Conservation (phyloP, 2,113 vertebrate genomes). For the Siniperca knerii region DNA sequence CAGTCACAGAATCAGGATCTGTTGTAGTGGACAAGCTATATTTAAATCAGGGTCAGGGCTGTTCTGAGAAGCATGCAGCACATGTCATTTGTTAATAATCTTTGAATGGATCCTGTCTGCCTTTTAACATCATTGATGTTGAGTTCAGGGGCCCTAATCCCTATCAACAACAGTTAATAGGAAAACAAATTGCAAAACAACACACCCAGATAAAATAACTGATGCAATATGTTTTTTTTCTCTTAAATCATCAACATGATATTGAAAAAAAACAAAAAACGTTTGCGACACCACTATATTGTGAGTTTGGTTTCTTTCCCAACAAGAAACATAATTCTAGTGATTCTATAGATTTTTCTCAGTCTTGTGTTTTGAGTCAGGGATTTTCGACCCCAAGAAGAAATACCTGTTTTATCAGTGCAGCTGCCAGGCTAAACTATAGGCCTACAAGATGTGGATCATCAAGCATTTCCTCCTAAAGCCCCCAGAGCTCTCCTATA, state of each 20-base stretch:
- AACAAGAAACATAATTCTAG: background rate
- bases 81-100: slow-evolving; percentile 59
- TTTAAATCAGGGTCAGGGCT: slow-evolving; percentile 63
- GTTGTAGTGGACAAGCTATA: slow-evolving; percentile 57
- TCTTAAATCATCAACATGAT: background rate
- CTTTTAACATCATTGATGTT: slow-evolving; percentile 62
- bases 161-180: slow-evolving; percentile 59
- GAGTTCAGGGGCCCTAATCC: slow-evolving; percentile 61
- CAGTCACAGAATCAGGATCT: slow-evolving; percentile 53
- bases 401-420: slow-evolving; percentile 31
- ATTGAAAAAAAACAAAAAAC: background rate
- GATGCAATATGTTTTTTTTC: background rate
- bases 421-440: slow-evolving; percentile 45
- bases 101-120: slow-evolving; percentile 50
- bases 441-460: slow-evolving; percentile 53
- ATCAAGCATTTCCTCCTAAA: slow-evolving; percentile 62
- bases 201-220: slow-evolving; percentile 18
- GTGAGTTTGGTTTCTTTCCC: background rate
- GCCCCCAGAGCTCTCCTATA: slow-evolving; percentile 40
- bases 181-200: slow-evolving; percentile 42
- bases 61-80: slow-evolving; percentile 34
- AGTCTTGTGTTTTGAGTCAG: slow-evolving; percentile 1
- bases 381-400: slow-evolving; percentile 7
- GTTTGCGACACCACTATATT: background rate
- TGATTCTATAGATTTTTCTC: background rate